A percentile compares a stretch with the other conserved stretches of the same genome.
phyloP scores from a whole-genome alignment of 1,140 invertebrate genomes.

The Euglossa dilemma region DNA sequence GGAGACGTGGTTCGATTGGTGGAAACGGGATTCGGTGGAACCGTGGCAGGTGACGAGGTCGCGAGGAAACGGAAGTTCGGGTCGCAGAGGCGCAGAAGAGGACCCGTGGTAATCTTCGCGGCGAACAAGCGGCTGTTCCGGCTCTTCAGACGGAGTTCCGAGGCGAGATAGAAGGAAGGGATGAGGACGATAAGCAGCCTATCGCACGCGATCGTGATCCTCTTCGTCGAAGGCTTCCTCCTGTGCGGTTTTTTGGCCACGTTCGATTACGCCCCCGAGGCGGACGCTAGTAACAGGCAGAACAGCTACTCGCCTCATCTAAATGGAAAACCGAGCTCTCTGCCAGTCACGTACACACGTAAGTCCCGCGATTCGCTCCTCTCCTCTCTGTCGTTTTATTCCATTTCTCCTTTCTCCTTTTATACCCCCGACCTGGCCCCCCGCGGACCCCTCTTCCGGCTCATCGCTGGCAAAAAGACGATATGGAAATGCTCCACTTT shows the following conservation, averaged over 20 bases:
- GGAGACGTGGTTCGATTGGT: conserved; percentile 1
- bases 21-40: not conserved
- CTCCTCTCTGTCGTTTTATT: not conserved
- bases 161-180: not conserved
- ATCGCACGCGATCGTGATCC: conserved; percentile 70
- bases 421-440: too few relatives aligned
- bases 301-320: conserved; percentile 74
- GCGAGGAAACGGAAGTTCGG: conserved; percentile 10
- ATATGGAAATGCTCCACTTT: too few relatives aligned
- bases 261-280: conserved; percentile 76
- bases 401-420: not conserved
- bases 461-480: not conserved
- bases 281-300: conserved; percentile 68
- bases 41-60: not conserved
- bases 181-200: conserved; percentile 53
- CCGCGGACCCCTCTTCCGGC: too few relatives aligned
- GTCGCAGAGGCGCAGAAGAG: not conserved
- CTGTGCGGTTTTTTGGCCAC: conserved; percentile 75
- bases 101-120: not conserved
- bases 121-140: not conserved
- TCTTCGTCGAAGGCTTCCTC: conserved; percentile 76
- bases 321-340: conserved; percentile 73
- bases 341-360: conserved; percentile 74
- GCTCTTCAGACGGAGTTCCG: not conserved
- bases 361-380: conserved; percentile 64